Base-by-base conservation (phyloP, 2,113 vertebrate species). In the Psittacus erithacus region DNA sequence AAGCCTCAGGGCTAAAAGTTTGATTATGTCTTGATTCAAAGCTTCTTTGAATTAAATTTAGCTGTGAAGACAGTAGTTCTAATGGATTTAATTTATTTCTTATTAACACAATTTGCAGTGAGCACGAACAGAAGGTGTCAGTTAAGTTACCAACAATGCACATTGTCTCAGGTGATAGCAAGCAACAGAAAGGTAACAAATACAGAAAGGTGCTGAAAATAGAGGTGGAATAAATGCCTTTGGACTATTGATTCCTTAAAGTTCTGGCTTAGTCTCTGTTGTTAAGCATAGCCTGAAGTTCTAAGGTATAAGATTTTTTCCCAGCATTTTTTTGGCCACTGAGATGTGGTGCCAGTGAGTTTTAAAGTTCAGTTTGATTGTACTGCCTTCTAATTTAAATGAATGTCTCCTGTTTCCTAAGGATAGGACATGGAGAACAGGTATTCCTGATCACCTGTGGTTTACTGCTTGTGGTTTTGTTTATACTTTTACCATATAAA, bases 21-120 rank as follows among this genome's bases (percentile, higher is more conserved):
- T 97, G 90, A 95, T 94, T 94, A 96, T 43, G 68, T 92, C 93
- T 93, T 96, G 82, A 95, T 95, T 92, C 86, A 95, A 88, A 95
- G 86, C 75, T 81, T 62, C 90, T 93, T 88, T 93, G 92, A 90
- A 86, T 95, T 95, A 67, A 94, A 91, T 64, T 90, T 49, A 81
- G 15, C 49, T 86, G 50, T 81, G 63, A 92, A 94, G 53, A 92
- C 60, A 94, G 86, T 71, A 79, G 64, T 90, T 95, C 39, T 95
- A 96, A 93, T 93, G 64, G 63, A 83, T 93, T 92, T 95, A 86
- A 95, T 93, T 94, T 96, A 81, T 93, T 90, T 92, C n/a, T 59
- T 77, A 77, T 92, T 90, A 94, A 82, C 35, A 88, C 33, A 82
- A 74, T 83, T 95, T 90, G 46, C 46, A 88, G 49, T 74, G 44